phyloP scores from a whole-genome alignment of 2,113 vertebrate species.

The Cranoglanis bouderius region DNA sequence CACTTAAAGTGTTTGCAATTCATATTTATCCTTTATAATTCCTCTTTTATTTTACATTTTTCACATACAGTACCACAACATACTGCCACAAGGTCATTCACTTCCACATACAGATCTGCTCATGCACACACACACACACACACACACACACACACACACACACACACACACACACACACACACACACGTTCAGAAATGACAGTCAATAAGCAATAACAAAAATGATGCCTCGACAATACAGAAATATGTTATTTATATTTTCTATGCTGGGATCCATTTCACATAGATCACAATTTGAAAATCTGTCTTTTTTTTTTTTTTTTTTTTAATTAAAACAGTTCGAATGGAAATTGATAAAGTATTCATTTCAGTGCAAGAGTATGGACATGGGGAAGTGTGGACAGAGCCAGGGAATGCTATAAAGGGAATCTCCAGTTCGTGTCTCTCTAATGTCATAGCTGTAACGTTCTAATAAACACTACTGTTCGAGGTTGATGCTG shows the following conservation, averaged over 20 bases:
- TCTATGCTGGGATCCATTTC: neutral
- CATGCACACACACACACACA: constrained; percentile 2
- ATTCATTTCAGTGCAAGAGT: neutral
- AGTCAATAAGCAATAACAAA: constrained; percentile 14
- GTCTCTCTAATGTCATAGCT: constrained; percentile 29
- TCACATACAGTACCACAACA: constrained; percentile 23
- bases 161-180: constrained; percentile 14
- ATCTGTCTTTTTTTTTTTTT: neutral
- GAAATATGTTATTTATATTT: neutral
- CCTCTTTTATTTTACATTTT: constrained; percentile 43
- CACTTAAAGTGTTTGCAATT: constrained; percentile 31
- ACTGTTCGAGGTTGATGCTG: constrained; percentile 25
- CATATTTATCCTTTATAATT: constrained; percentile 33
- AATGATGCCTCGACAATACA: neutral
- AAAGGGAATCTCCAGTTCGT: neutral
- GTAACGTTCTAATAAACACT: constrained; percentile 31
- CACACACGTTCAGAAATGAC: neutral
- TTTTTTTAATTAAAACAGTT: neutral
- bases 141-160: neutral
- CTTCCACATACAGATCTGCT: constrained; percentile 50
- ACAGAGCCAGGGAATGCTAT: constrained; percentile 7
- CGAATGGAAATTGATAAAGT: neutral
- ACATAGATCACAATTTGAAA: neutral
- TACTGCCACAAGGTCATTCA: constrained; percentile 58
- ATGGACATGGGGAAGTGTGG: neutral